phyloP scores from a whole-genome alignment of 2,797 vertebrate species.

The Phoeniculus purpureus region DNA sequence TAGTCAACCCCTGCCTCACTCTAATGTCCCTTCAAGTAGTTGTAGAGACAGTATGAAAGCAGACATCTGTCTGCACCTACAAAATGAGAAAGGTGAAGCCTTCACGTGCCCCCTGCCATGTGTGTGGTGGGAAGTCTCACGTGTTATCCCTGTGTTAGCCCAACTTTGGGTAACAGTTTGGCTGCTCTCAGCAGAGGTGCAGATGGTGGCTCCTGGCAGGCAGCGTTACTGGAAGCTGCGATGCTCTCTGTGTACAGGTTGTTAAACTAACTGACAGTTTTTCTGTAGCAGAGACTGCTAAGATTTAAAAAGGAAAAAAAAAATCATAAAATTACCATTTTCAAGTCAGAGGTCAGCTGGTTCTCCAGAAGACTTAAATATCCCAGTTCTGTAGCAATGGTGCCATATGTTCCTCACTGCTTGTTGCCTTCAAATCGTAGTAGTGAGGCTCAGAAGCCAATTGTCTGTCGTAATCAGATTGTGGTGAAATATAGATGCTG shows the following conservation, averaged over 20 bases:
- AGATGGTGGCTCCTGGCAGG: constrained; percentile 63
- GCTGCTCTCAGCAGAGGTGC: background rate
- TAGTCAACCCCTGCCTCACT: too few species aligned
- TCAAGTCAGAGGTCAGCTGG: constrained; percentile 8
- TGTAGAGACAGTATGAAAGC: background rate
- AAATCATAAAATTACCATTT: constrained; percentile 49
- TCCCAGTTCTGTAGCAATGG: background rate
- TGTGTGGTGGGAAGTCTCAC: constrained; percentile 14
- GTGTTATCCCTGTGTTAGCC: constrained; percentile 22
- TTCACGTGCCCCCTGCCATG: background rate
- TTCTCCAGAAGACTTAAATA: constrained; percentile 39
- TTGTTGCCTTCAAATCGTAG: constrained; percentile 45
- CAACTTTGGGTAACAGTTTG: constrained; percentile 35
- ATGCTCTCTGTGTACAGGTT: constrained; percentile 28
- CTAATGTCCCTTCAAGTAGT: too few species aligned
- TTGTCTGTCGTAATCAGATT: constrained; percentile 37
- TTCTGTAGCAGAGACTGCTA: constrained; percentile 24
- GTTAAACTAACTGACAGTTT: constrained; percentile 56
- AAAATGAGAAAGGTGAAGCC: background rate
- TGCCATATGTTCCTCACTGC: constrained; percentile 55
- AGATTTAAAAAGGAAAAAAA: background rate
- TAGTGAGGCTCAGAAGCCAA: constrained; percentile 38
- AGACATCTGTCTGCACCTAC: background rate
- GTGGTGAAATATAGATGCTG: constrained; percentile 10
- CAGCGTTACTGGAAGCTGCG: constrained; percentile 45